phyloP scores from a whole-genome alignment of 2,797 vertebrate genomes.

The Typhlichthys eigenmanni region DNA sequence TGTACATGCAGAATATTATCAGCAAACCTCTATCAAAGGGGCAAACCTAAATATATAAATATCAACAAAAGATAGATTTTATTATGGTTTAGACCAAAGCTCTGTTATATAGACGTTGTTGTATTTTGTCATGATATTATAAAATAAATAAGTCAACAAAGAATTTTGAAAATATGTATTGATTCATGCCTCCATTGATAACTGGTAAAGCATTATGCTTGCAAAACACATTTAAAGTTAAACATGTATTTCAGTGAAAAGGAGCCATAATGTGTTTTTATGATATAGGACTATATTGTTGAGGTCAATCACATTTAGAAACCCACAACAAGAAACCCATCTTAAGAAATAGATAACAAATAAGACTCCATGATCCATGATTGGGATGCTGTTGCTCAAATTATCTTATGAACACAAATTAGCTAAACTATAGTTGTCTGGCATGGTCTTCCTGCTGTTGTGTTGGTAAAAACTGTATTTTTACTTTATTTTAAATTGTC shows the following conservation, averaged over 20 bases:
- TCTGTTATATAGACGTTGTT: background rate
- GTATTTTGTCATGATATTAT: slow-evolving; percentile 26
- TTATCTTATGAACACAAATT: slow-evolving; percentile 13
- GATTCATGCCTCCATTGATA: background rate
- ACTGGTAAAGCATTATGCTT: slow-evolving; percentile 10
- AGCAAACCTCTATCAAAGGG: no score
- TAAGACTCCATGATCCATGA: no score
- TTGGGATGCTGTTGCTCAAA: background rate
- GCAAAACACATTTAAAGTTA: slow-evolving; percentile 1
- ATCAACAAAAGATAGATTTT: slow-evolving; percentile 28
- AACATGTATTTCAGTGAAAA: slow-evolving; percentile 17
- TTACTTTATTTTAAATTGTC: no score
- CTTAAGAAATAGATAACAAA: no score
- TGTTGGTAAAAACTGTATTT: no score
- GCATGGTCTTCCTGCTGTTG: no score
- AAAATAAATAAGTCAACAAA: slow-evolving; percentile 25
- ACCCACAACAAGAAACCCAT: background rate
- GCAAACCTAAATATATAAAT: slow-evolving; percentile 29
- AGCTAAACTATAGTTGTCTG: background rate
- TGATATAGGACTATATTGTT: slow-evolving; percentile 1
- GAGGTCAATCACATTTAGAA: slow-evolving; percentile 17
- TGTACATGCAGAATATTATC: no score
- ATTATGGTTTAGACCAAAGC: slow-evolving; percentile 11
- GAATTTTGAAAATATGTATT: slow-evolving; percentile 17
- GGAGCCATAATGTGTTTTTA: slow-evolving; percentile 3